These are phyloP conservation scores for Ciona savignyi DNA, from an alignment of 23 tunicate genomes.

Conservation along the genomic window DNA sequence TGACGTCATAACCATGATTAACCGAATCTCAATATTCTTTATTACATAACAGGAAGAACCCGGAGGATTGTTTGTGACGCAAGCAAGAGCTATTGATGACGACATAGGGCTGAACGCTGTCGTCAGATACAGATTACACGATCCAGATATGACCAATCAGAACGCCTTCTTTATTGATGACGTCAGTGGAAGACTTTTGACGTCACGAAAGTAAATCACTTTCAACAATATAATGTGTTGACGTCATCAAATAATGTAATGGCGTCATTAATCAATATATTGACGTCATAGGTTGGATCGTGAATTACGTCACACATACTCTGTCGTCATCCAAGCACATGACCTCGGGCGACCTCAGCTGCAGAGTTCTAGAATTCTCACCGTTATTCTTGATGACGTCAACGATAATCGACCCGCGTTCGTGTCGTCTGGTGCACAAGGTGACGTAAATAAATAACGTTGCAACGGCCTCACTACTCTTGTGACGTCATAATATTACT, in stretches of 20 bases:
- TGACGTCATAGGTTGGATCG: constrained; percentile 51
- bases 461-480: no score
- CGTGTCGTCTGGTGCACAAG: not conserved
- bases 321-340: constrained; percentile 33
- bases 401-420: constrained; percentile 65
- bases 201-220: constrained; percentile 61
- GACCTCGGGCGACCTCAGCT: constrained; percentile 57
- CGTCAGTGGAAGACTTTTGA: constrained; percentile 58
- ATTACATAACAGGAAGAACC: constrained; percentile 45
- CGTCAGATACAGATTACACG: constrained; percentile 41
- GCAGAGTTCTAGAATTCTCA: constrained; percentile 16
- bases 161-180: constrained; percentile 65
- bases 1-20: no score
- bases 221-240: no score
- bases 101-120: constrained; percentile 60
- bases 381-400: constrained; percentile 31
- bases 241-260: no score
- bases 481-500: no score
- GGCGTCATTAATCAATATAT: not conserved
- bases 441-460: not conserved
- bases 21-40: not conserved
- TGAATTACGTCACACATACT: constrained; percentile 26
- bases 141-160: constrained; percentile 7
- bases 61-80: constrained; percentile 53
- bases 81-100: constrained; percentile 50